Base-by-base conservation (phyloP, 2,113 vertebrate species). In the Lepisosteus osseus region DNA sequence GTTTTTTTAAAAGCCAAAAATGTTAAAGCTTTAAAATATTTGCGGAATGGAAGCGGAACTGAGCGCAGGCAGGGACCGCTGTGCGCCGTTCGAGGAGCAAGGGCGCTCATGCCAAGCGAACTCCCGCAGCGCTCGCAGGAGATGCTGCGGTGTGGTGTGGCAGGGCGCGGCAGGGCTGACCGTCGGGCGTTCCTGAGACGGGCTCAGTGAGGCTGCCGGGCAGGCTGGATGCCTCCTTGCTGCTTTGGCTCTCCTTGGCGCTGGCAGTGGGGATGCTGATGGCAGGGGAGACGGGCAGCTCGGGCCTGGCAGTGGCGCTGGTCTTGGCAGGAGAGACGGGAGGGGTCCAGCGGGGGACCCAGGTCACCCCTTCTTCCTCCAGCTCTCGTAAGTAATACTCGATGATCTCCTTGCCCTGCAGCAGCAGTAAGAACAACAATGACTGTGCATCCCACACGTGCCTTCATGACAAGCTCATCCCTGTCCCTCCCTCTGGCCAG, bases 381-480 rank as follows among this genome's bases (percentile, higher is more conserved):
- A 99, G 74, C 68, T 98, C 93, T 68, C 80, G 92, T 75, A 99
- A 88, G 85, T 96, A 96, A 86, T 95, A 95, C 59, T 99, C 96
- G 1, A 99, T 97, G 72, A 99, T 97, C 83, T 99, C 97, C 82
- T 98, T 99, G 42, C 97, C 96, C 97, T 99, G 61, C 3, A 71
- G 68, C 56, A 78, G 1, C 64, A 40, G n/a, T 51, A 51, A 51
- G 5, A 51, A 51, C 47, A 9, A 51, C 47, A 9, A 2, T 51
- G 47, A 51, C 47, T 51, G 47, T 51, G 47, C 62, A 1, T 43
- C 43, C 7, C 12, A 45, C 8, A 54, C 14, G 64, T 44, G 9
- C 2, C 44, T 7, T 40, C 61, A 7, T 45, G 6, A 43, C 6
- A 2, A 13, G 7, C n/a, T 8, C 55, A 7, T 0, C 9, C 65